These are phyloP conservation scores for Daktulosphaira vitifoliae DNA, from an alignment of 1,140 invertebrate species.

Conservation along the genomic window DNA sequence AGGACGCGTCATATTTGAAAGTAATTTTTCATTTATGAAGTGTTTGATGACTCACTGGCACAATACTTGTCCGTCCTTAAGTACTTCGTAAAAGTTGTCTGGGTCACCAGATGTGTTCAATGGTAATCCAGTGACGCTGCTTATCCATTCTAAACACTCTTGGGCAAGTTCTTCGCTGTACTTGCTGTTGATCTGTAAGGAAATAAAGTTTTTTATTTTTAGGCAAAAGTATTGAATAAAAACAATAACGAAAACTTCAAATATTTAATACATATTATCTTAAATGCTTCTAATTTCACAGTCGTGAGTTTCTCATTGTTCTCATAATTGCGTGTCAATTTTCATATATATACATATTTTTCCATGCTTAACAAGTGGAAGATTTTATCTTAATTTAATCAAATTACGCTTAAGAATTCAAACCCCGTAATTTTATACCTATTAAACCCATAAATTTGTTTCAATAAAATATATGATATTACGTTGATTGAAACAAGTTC, in stretches of 20 bases:
- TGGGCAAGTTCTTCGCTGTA: conserved; percentile 86
- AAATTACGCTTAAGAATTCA: no score
- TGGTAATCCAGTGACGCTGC: conserved; percentile 66
- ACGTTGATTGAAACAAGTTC: no score
- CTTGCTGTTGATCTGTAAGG: conserved; percentile 83
- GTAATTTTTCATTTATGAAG: conserved; percentile 7
- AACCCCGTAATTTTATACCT: no score
- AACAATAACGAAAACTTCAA: neutral
- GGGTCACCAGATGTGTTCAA: conserved; percentile 74
- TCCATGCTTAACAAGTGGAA: no score
- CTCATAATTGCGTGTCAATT: no score
- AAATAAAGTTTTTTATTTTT: conserved; percentile 21
- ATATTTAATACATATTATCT: neutral
- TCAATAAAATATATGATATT: no score
- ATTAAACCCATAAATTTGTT: no score
- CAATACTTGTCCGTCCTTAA: conserved; percentile 76
- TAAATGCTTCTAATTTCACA: neutral
- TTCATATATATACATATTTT: no score
- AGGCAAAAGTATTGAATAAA: conserved; percentile 2
- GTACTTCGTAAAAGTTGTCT: conserved; percentile 82
- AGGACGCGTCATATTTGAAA: conserved; percentile 12
- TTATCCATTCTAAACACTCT: conserved; percentile 86
- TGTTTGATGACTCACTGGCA: conserved; percentile 59
- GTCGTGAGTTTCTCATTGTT: neutral
- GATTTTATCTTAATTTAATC: no score